Percentiles rank a stretch among this genome's conserved stretches.
Evolutionary conservation across 1,140 invertebrate species (phyloP).

Genomic region (Aethina tumida): DNA sequence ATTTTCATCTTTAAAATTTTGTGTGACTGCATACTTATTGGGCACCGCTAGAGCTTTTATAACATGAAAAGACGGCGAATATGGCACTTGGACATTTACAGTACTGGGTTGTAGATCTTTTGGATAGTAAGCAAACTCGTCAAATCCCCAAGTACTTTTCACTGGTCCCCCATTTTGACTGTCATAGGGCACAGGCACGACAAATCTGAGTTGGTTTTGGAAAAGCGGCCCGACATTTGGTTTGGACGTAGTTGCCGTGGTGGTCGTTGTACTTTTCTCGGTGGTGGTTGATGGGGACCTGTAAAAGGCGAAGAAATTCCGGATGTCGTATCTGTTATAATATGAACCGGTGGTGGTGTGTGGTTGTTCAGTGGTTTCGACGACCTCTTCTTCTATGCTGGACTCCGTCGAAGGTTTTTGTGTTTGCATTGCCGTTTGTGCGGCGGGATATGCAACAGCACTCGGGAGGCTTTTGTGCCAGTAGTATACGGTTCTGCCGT

Average conservation of each 20-base stretch:
- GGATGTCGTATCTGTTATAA: slow-evolving; percentile 11
- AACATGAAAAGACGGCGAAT: slow-evolving; percentile 27
- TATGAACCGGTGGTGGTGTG: neutral
- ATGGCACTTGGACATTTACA: slow-evolving; percentile 22
- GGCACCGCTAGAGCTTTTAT: slow-evolving; percentile 28
- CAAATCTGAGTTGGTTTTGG: slow-evolving; percentile 29
- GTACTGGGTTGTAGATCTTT: slow-evolving; percentile 19
- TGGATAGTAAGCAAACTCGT: slow-evolving; percentile 26
- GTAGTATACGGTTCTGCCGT: slow-evolving; percentile 25
- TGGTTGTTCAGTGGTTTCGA: neutral
- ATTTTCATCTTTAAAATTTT: slow-evolving; percentile 3
- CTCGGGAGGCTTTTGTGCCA: slow-evolving; percentile 28
- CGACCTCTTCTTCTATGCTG: no score
- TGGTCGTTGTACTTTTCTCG: slow-evolving; percentile 16
- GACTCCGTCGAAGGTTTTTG: no score
- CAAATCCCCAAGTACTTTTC: slow-evolving; percentile 22
- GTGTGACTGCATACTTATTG: no score
- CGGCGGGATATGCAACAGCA: no score
- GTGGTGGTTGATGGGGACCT: slow-evolving; percentile 10
- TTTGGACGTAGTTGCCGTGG: slow-evolving; percentile 12
- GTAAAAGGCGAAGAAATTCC: slow-evolving; percentile 21
- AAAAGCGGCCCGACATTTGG: slow-evolving; percentile 12
- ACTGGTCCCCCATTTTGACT: slow-evolving; percentile 15
- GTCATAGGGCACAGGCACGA: slow-evolving; percentile 27
- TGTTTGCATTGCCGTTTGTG: no score